phyloP scores from a whole-genome alignment of 2,888 invertebrate species.

The Zootermopsis nevadensis region DNA sequence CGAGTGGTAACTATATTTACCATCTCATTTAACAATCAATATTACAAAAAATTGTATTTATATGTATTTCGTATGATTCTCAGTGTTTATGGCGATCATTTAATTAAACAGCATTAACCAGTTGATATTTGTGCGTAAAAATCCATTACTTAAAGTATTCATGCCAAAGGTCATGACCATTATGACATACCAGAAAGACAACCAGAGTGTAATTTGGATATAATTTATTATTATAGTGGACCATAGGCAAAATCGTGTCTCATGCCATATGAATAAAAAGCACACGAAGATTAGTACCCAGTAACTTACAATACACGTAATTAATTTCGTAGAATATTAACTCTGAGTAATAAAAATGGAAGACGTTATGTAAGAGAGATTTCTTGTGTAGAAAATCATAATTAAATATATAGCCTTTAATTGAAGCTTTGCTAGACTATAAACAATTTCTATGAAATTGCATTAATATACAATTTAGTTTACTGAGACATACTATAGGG shows the following conservation, averaged over 20 bases:
- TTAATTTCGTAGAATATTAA: background rate
- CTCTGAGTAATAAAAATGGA: background rate
- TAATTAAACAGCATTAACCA: too few relatives aligned
- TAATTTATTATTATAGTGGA: background rate
- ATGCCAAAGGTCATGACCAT: too few relatives aligned
- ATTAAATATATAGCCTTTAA: conserved; percentile 51
- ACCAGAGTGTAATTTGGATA: background rate
- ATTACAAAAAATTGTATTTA: too few relatives aligned
- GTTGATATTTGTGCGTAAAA: too few relatives aligned
- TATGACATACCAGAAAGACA: too few relatives aligned
- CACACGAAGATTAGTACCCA: background rate
- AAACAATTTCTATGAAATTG: conserved; percentile 52
- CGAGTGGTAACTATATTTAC: too few relatives aligned
- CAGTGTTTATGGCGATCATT: too few relatives aligned
- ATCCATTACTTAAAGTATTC: too few relatives aligned
- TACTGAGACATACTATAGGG: conserved; percentile 43
- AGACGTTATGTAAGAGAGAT: background rate
- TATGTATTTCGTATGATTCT: too few relatives aligned
- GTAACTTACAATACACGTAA: background rate
- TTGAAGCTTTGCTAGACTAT: conserved; percentile 45
- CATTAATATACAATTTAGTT: conserved; percentile 51
- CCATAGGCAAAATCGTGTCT: background rate
- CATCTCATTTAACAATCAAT: too few relatives aligned
- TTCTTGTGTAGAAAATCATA: conserved; percentile 35
- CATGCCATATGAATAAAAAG: background rate